phyloP scores from a whole-genome alignment of 2,113 vertebrate genomes.

The Mesocricetus auratus region DNA sequence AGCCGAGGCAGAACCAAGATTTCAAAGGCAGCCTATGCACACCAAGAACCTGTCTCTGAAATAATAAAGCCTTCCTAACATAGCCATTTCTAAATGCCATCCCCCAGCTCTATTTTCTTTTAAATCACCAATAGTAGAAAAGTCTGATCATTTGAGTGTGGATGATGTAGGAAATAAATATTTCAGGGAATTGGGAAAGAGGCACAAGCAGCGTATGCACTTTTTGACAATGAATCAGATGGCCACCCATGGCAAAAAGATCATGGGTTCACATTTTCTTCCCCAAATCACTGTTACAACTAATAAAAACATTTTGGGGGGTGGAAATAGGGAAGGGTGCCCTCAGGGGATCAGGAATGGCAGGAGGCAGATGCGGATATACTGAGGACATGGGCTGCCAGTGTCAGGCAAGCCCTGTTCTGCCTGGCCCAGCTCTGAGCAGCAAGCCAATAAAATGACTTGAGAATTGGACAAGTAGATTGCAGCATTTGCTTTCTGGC shows the following conservation, averaged over 20 bases:
- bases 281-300: slow-evolving; percentile 7
- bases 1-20: not conserved
- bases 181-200: slow-evolving; percentile 13
- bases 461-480: not conserved
- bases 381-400: not conserved
- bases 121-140: not conserved
- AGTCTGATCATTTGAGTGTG: not conserved
- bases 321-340: not conserved
- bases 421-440: not conserved
- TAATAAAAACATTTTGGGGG: not conserved
- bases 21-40: not conserved
- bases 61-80: not conserved
- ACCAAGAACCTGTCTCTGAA: not conserved
- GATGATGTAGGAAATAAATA: not conserved
- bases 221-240: slow-evolving; percentile 2
- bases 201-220: not conserved
- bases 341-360: not conserved
- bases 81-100: slow-evolving; percentile 33
- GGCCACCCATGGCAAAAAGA: not conserved
- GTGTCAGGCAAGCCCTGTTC: not conserved
- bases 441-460: not conserved
- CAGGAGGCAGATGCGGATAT: not conserved
- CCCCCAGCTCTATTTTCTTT: not conserved
- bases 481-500: not conserved
- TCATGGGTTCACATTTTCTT: not conserved